Percentiles rank a stretch among this genome's conserved stretches.
These are phyloP conservation scores for Apodemus agrarius DNA, from an alignment of 2,797 vertebrate genomes.

Conservation along the genomic window DNA sequence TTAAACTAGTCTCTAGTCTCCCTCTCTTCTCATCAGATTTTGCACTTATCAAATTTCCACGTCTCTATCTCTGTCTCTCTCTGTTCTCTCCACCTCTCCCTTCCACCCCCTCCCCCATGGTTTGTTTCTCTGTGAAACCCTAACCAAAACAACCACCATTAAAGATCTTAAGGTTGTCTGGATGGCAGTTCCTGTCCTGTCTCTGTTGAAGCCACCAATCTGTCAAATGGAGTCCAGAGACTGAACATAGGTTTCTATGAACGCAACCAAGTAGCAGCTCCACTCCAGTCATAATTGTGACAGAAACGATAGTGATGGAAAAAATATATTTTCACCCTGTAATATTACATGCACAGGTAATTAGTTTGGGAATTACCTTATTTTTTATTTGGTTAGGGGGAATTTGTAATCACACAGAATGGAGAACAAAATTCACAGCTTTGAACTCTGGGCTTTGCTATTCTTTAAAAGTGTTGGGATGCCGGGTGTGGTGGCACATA, in stretches of 20 bases:
- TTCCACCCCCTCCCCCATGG: too few species aligned
- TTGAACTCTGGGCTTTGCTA: neutral
- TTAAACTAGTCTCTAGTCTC: neutral
- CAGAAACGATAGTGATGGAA: neutral
- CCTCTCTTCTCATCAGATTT: neutral
- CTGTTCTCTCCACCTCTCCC: neutral
- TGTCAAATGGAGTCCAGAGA: neutral
- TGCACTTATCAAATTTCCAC: neutral
- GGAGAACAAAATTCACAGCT: neutral
- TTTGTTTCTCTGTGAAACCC: neutral
- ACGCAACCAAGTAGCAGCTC: neutral
- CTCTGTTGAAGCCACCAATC: neutral
- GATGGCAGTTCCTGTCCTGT: neutral
- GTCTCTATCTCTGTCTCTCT: neutral
- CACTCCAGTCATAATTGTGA: neutral
- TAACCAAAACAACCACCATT: neutral
- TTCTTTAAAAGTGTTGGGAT: neutral
- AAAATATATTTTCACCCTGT: neutral
- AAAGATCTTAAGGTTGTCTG: neutral
- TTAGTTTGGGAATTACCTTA: neutral
- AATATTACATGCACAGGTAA: too few species aligned
- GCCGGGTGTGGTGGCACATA: too few species aligned
- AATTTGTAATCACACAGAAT: neutral
- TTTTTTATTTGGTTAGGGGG: neutral
- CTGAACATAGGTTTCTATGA: neutral